Evolutionary conservation across 2,797 vertebrate genomes (phyloP).

Genomic region (Psittacula derbiana): DNA sequence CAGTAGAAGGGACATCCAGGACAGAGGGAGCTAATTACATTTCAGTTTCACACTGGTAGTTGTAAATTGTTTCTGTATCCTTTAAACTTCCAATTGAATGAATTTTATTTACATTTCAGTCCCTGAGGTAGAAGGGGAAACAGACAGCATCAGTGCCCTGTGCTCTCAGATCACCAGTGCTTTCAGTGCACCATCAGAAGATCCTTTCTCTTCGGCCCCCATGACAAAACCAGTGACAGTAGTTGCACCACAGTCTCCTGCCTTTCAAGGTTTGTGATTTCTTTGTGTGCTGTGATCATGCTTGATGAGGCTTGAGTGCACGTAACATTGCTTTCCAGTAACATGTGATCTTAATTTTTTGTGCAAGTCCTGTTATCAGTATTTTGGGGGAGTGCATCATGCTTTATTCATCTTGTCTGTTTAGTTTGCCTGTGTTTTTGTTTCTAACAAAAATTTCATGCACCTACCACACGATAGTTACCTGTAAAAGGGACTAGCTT

Average conservation of each 20-base stretch:
- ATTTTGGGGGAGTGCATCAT: neutral
- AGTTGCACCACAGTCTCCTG: conserved; percentile 89
- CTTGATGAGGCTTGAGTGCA: conserved; percentile 12
- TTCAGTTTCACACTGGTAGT: neutral
- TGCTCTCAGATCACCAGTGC: conserved; percentile 95
- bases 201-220: conserved; percentile 94
- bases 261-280: conserved; percentile 86
- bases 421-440: conserved; percentile 15
- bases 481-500: neutral
- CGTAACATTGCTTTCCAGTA: conserved; percentile 18
- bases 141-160: conserved; percentile 94
- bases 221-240: conserved; percentile 89
- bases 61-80: conserved; percentile 14
- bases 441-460: conserved; percentile 13
- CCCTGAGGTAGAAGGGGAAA: conserved; percentile 90
- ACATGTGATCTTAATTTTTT: neutral
- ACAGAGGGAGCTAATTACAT: neutral
- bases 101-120: conserved; percentile 76
- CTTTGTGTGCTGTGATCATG: neutral
- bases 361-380: conserved; percentile 1
- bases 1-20: neutral
- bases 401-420: conserved; percentile 37
- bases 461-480: conserved; percentile 26
- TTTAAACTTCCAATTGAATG: conserved; percentile 12
- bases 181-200: conserved; percentile 90